These are phyloP conservation scores for Heterochromis multidens DNA, from an alignment of 2,113 vertebrate species.

Conservation along the genomic window DNA sequence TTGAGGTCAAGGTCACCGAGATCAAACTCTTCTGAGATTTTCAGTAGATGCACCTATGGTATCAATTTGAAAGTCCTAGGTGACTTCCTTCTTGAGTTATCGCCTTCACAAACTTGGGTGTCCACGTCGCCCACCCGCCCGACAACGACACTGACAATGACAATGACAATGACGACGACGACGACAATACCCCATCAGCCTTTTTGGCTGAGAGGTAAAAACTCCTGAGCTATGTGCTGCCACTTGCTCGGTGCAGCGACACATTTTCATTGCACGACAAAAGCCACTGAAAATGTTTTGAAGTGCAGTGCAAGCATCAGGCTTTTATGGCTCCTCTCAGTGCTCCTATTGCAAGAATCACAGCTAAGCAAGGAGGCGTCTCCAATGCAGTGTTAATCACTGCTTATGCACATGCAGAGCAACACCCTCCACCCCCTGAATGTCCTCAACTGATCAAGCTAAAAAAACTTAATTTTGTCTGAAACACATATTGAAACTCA, in stretches of 20 bases:
- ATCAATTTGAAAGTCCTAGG: too few species aligned
- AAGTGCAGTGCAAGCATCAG: background rate
- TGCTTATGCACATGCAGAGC: background rate
- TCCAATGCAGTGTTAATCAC: background rate
- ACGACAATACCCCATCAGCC: too few species aligned
- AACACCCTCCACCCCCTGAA: background rate
- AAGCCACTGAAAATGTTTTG: background rate
- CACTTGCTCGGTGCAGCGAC: background rate
- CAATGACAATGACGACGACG: too few species aligned
- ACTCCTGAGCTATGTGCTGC: background rate
- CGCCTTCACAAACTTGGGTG: too few species aligned
- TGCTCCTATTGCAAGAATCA: background rate
- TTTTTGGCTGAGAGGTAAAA: too few species aligned
- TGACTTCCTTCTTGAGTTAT: too few species aligned
- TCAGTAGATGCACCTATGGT: too few species aligned
- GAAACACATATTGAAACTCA: rapidly evolving
- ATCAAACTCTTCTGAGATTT: too few species aligned
- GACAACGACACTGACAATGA: too few species aligned
- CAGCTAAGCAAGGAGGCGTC: rapidly evolving
- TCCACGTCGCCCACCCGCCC: too few species aligned
- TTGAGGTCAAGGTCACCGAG: too few species aligned
- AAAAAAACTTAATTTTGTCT: background rate
- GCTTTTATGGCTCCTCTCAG: background rate
- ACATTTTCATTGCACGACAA: background rate
- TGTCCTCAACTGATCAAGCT: background rate